Base-by-base conservation (phyloP, 2,113 vertebrate genomes). In the Sardina pilchardus region DNA sequence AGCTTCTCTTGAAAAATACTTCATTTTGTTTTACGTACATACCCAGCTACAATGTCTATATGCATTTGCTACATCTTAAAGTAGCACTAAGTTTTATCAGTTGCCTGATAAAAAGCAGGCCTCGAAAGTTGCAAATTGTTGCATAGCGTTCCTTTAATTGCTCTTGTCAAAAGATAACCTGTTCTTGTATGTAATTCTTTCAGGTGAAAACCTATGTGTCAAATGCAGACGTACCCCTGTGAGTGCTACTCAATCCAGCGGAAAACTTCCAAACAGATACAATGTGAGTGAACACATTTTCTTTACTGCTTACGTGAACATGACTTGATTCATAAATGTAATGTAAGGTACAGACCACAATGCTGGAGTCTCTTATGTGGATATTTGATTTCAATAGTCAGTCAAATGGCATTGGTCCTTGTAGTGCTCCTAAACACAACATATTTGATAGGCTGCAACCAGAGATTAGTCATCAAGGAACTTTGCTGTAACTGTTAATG, bases 261-360 rank as follows among this genome's bases (percentile, higher is more conserved):
- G 81, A 12, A 93, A 91, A 87, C 78, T 92, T n/a, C 67, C 90
- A 53, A 91, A 91, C 87, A 90, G 93, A 87, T 93, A 90, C 87
- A 91, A 91, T 0, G 92, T 94, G 85, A 85, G 92, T 90, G 56
- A 85, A 39, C 19, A 34, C 21, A 50, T 9, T 80, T 30, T n/a
- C 16, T 48, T 48, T 16, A 71, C 39, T 26, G 1, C 26, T 17
- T 26, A 80, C n/a, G 1, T 17, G 75, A 24, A 43, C 9, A 81
- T 81, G 24, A 19, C 5, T 85, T 19, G 17, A n/a, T 43, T 17
- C 17, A 56, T 75, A 0, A 12, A 34, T 34, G 8, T 2, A 71
- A 6, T 7, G 12, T 71, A 71, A 71, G n/a, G n/a, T 8, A 0
- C 0, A 47, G 45, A 12, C 45, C 45, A 47, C 45, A 14, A 47